Base-by-base conservation (phyloP, 2,888 invertebrate genomes). In the Luperina nickerlii region DNA sequence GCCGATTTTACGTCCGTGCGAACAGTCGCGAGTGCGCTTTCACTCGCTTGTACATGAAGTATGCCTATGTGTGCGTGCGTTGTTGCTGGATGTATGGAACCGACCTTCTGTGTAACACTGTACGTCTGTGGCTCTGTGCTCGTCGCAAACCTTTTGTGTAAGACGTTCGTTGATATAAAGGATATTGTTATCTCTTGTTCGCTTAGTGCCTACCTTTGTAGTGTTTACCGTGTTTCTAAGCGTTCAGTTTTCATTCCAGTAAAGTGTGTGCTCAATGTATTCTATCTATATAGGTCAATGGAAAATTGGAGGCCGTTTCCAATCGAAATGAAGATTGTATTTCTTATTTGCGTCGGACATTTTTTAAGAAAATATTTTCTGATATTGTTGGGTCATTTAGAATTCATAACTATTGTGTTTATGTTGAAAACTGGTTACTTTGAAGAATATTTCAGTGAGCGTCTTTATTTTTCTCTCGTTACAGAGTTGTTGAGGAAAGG, bases 101-200 rank as follows among this genome's bases (percentile, higher is more conserved):
- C 32, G 5, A 63, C 15, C 82, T 76, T 81, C 82, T 81, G 63
- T 38, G 2, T 7, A 42, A 32, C 18, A 48, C 20, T 48, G 27
- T 82, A 15, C 8, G 11, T 68, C 48, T 48, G 27, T 63, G 24
- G 11, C 42, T 57, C 60, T 63, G 69, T 73, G 62, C 63, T 67
- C 13, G 60, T 72, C 68, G 73, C 79, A 72, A 82, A 81, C 79
- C 78, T 87, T 87, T 88, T 88, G 86, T 86, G 57, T 80, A 78
- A 82, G 78, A 74, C 62, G 81, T 83, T 89, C 76, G 82, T 88
- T 86, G 87, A 83, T 90, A 91, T 92, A 92, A 90, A 91, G 89
- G 88, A 91, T 92, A 92, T 91, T 92, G 91, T 93, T 92, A 92
- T 93, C 92, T 92, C 89, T 91, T 86, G 89, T 90, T 90, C 91